These are phyloP conservation scores for Glyptemys insculpta DNA, from an alignment of 2,797 vertebrate genomes.

Conservation along the genomic window DNA sequence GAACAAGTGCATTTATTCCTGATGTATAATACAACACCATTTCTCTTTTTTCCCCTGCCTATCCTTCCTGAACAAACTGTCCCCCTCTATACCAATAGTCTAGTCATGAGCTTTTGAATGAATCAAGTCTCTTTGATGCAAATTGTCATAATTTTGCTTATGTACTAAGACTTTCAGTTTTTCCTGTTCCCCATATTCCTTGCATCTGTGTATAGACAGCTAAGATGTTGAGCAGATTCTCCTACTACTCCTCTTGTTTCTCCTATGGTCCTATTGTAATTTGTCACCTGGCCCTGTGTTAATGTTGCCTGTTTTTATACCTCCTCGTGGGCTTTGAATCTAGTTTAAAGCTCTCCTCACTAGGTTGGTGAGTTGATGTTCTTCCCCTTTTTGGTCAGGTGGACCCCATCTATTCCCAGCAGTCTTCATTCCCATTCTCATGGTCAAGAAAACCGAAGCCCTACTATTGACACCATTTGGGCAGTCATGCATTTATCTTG, in stretches of 20 bases:
- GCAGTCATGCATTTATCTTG: no score
- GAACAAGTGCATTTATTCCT: not conserved
- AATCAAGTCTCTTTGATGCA: not conserved
- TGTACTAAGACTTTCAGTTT: not conserved
- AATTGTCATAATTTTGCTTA: not conserved
- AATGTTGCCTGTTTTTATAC: no score
- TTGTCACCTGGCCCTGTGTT: not conserved
- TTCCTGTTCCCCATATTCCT: not conserved
- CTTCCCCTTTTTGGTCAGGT: no score
- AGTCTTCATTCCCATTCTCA: not conserved
- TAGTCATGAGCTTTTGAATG: not conserved
- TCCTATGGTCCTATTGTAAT: not conserved
- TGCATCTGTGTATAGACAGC: not conserved
- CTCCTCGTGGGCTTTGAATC: no score
- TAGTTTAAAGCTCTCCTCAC: no score
- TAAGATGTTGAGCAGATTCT: not conserved
- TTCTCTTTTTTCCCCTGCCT: not conserved
- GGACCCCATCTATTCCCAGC: not conserved
- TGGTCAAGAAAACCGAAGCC: not conserved
- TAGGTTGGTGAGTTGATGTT: no score
- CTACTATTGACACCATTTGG: not conserved
- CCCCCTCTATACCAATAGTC: not conserved
- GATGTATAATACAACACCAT: not conserved
- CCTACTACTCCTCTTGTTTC: not conserved
- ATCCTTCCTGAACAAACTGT: not conserved